These are phyloP conservation scores for Nothocercus julius DNA, from an alignment of 2,113 vertebrate genomes.

Conservation along the genomic window DNA sequence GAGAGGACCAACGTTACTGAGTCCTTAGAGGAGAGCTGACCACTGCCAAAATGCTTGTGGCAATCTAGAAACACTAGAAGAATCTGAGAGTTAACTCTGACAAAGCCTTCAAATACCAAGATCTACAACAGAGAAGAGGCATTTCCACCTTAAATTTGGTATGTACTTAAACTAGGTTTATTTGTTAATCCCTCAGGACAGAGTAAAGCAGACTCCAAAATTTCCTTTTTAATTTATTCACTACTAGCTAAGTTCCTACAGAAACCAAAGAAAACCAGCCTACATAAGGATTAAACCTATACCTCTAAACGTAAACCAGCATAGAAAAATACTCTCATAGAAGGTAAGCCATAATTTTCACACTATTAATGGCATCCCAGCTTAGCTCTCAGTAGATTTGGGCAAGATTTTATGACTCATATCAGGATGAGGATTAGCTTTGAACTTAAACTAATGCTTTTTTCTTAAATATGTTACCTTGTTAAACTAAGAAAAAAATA, in stretches of 20 bases:
- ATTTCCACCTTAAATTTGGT: background rate
- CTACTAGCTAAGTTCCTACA: background rate
- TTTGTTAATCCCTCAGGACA: background rate
- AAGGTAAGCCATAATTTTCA: background rate
- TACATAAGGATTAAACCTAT: accelerated
- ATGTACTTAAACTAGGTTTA: background rate
- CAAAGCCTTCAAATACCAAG: background rate
- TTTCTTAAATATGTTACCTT: too few relatives aligned
- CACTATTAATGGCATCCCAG: background rate
- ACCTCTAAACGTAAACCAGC: background rate
- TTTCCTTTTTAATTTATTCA: background rate
- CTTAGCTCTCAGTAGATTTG: background rate
- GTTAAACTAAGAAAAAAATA: background rate
- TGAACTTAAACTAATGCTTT: too few relatives aligned
- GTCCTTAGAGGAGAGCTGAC: background rate
- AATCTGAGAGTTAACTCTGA: accelerated
- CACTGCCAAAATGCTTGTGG: background rate
- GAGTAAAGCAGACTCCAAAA: background rate
- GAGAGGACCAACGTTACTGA: accelerated
- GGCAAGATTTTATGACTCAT: background rate
- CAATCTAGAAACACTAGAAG: accelerated
- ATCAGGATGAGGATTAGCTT: background rate
- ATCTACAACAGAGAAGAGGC: background rate
- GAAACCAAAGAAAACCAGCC: background rate
- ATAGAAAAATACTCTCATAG: accelerated